Evolutionary conservation across 2,113 vertebrate species (phyloP), one percentile per base, ranked within the genome.

Genomic region (Embiotoca jacksoni): DNA sequence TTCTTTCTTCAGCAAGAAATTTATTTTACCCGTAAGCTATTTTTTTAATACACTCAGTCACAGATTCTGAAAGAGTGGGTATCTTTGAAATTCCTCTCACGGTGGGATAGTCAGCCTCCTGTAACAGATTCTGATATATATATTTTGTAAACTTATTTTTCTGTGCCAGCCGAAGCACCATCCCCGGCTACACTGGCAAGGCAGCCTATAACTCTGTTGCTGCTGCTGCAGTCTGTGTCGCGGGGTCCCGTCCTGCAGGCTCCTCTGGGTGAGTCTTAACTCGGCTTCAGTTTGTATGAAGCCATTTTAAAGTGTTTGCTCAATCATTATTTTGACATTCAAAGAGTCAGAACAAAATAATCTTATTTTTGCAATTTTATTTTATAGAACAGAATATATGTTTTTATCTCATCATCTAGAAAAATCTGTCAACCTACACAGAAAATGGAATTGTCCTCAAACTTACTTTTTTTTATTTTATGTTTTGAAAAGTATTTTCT

Each of bases 111-210:
- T 47, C 9, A 55, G 14, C 13, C 6, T 55, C 33, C 44, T 46
- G 7, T 23, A 10, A 46, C 7, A 16, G 10, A 68, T 44, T 55
- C 35, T 47, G n/a, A 78, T 67, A 9, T 67, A 50, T 39, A 50
- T 39, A 66, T n/a, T 57, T 58, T 54, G 47, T 64, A 23, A 52
- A 57, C 13, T 23, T 67, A 0, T 74, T 30, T 74, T 87, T 85
- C 88, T 84, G 86, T 92, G 72, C 62, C 82, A 96, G 94, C 35
- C 82, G 82, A 73, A 89, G 83, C 85, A 88, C 96, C 90, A 95
- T 96, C 65, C 94, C 93, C 79, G 96, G 95, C 84, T 95, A 95
- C 55, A 91, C 92, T 35, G 94, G 94, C 62, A 95, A 93, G 91
- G 93, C 93, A 88, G 91, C 91, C 80, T 94, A 93, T 80, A 23